phyloP scores from a whole-genome alignment of 1,140 invertebrate species.

The Xylocopa sonorina region DNA sequence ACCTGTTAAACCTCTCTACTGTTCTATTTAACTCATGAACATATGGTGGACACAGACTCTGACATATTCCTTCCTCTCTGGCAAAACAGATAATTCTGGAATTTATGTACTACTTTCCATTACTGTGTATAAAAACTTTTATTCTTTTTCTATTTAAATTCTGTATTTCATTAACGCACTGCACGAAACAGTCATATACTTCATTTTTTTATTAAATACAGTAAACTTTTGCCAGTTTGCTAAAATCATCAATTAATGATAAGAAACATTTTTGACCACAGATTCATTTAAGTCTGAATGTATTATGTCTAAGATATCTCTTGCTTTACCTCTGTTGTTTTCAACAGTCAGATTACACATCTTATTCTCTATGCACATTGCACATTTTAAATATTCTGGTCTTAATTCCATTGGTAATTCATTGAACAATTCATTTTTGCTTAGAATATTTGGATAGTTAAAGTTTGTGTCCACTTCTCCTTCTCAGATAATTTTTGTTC shows the following conservation, averaged over 20 bases:
- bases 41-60: constrained; percentile 21
- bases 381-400: constrained; percentile 6
- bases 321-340: constrained; percentile 40
- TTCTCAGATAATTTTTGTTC: constrained; percentile 22
- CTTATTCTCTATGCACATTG: constrained; percentile 34
- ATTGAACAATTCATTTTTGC: constrained; percentile 36
- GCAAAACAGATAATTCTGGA: background rate
- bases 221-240: constrained; percentile 25
- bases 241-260: constrained; percentile 24
- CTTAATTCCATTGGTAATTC: constrained; percentile 41
- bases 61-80: background rate
- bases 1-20: constrained; percentile 32
- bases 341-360: constrained; percentile 35
- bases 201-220: background rate
- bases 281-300: constrained; percentile 25
- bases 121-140: background rate
- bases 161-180: background rate
- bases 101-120: constrained; percentile 22
- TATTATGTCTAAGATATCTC: constrained; percentile 36
- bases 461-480: constrained; percentile 52
- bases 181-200: constrained; percentile 1
- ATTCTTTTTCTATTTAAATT: constrained; percentile 7
- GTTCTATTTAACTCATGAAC: constrained; percentile 36
- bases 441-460: constrained; percentile 31
- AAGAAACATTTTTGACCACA: constrained; percentile 32